These are phyloP conservation scores for Ascidia mentula DNA, from an alignment of 23 tunicate species.

Conservation along the genomic window DNA sequence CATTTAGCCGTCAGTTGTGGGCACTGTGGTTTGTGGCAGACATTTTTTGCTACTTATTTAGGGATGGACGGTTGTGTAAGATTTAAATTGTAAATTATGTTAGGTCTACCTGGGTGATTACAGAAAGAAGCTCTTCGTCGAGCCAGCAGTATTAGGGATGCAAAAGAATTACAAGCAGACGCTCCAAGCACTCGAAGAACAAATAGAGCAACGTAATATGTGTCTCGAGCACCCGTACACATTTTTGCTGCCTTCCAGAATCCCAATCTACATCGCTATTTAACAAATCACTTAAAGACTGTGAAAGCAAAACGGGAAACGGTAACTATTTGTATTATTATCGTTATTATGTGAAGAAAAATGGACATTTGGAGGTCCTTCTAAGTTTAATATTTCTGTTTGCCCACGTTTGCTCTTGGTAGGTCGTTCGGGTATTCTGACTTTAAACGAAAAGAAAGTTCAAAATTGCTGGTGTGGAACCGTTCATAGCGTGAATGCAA, in stretches of 20 bases:
- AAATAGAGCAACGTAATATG: background rate
- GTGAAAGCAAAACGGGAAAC: background rate
- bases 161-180: background rate
- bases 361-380: no score
- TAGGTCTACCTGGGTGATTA: conserved; percentile 33
- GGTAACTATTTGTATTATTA: no score
- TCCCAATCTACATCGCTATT: background rate
- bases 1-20: no score
- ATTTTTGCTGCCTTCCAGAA: background rate
- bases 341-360: no score
- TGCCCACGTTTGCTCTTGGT: no score
- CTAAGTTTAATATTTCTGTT: no score
- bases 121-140: conserved; percentile 16
- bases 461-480: no score
- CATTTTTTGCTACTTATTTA: no score
- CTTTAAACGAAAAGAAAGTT: no score
- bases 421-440: no score
- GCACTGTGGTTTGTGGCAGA: background rate
- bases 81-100: background rate
- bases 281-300: background rate
- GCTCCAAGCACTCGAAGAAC: conserved; percentile 10
- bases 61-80: no score
- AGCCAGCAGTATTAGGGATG: background rate
- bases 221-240: conserved; percentile 19
- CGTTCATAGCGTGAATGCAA: no score